Evolutionary conservation across 1,140 invertebrate genomes (phyloP).

Genomic region (Aphaenogaster rudis): DNA sequence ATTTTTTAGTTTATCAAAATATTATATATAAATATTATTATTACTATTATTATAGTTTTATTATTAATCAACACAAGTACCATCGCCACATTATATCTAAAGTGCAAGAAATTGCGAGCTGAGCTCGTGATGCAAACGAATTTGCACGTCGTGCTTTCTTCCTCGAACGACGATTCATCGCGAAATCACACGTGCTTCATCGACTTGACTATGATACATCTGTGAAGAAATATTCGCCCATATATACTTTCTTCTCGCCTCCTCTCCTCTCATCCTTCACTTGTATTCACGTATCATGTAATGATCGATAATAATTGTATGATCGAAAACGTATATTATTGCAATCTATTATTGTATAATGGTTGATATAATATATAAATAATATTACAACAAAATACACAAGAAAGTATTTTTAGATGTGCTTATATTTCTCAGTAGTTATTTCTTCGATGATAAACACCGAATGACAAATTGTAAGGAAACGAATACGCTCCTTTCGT

Average conservation of each 20-base stretch:
- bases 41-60: constrained; percentile 63
- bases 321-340: constrained; percentile 75
- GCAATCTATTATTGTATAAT: constrained; percentile 73
- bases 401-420: constrained; percentile 69
- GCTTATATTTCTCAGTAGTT: constrained; percentile 39
- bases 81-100: constrained; percentile 39
- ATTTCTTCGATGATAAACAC: constrained; percentile 9
- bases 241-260: constrained; percentile 31
- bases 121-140: constrained; percentile 28
- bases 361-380: constrained; percentile 68
- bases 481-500: not conserved
- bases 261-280: constrained; percentile 14
- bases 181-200: constrained; percentile 34
- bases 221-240: constrained; percentile 10
- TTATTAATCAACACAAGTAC: constrained; percentile 64
- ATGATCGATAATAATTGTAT: constrained; percentile 77
- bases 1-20: constrained; percentile 63
- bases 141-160: constrained; percentile 35
- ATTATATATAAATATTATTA: constrained; percentile 68
- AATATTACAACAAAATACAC: constrained; percentile 71
- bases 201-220: constrained; percentile 15
- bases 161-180: constrained; percentile 27
- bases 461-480: constrained; percentile 8
- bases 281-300: constrained; percentile 46
- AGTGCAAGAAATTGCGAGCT: constrained; percentile 32